A percentile compares a stretch with the other conserved stretches of the same genome.
phyloP scores from a whole-genome alignment of 1,140 invertebrate genomes.

The Drosophila malerkotliana region DNA sequence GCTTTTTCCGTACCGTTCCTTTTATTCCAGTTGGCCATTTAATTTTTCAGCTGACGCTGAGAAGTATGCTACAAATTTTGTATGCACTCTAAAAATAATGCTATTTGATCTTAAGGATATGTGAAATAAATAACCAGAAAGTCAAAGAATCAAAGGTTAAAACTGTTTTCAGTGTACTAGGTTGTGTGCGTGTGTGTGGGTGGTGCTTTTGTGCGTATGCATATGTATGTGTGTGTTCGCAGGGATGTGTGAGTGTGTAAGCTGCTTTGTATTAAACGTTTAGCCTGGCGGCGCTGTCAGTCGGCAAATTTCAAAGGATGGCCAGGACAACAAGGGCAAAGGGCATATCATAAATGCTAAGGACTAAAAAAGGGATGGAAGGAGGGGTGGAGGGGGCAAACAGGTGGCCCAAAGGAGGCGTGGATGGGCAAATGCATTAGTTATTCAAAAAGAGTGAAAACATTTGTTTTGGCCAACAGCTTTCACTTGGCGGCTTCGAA shows the following conservation, averaged over 20 bases:
- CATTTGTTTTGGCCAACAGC: conserved; percentile 44
- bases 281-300: conserved; percentile 59
- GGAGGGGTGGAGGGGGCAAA: neutral
- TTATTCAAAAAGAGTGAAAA: conserved; percentile 70
- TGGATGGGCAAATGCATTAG: conserved; percentile 63
- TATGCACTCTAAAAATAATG: neutral
- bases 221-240: neutral
- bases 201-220: conserved; percentile 7
- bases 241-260: conserved; percentile 10
- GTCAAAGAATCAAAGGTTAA: no score
- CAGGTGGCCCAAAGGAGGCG: neutral
- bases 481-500: conserved; percentile 1
- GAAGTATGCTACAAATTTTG: conserved; percentile 48
- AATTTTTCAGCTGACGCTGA: conserved; percentile 39
- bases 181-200: neutral
- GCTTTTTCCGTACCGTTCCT: conserved; percentile 4
- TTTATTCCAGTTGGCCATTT: conserved; percentile 37
- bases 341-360: conserved; percentile 13
- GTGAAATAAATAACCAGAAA: neutral
- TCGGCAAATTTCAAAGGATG: conserved; percentile 67
- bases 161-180: neutral
- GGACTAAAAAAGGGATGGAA: neutral
- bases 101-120: neutral
- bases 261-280: conserved; percentile 61
- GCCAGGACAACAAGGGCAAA: conserved; percentile 41